Evolutionary conservation across 2,888 invertebrate genomes (phyloP).

Genomic region (Iselma pallidipennis): DNA sequence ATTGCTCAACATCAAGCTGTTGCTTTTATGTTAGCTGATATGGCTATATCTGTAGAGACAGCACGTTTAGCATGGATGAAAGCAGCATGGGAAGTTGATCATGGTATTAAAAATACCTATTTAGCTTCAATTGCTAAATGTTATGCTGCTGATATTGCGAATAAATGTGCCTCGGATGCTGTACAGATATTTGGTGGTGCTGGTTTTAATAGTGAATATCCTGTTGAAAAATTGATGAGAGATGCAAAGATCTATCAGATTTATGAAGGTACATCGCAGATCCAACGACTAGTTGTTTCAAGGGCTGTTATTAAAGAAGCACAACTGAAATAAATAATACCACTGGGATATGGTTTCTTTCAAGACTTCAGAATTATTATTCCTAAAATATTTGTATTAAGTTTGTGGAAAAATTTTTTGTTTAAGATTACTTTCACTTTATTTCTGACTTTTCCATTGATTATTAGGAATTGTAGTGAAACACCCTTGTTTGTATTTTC

Average conservation of each 20-base stretch:
- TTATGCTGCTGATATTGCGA: slow-evolving; percentile 91
- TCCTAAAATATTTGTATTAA: no score
- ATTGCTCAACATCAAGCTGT: slow-evolving; percentile 87
- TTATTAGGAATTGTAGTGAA: no score
- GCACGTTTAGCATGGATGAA: slow-evolving; percentile 84
- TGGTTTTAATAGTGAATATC: slow-evolving; percentile 96
- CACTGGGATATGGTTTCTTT: no score
- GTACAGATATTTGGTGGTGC: slow-evolving; percentile 96
- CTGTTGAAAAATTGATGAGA: slow-evolving; percentile 97
- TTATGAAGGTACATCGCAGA: slow-evolving; percentile 97
- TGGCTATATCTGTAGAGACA: slow-evolving; percentile 90
- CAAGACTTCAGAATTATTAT: no score
- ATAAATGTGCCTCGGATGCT: slow-evolving; percentile 92
- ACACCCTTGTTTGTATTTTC: no score
- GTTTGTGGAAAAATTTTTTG: no score
- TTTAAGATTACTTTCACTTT: no score
- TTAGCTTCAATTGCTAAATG: slow-evolving; percentile 96
- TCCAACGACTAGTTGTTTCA: slow-evolving; percentile 93
- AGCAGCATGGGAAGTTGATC: slow-evolving; percentile 90
- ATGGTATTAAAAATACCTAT: slow-evolving; percentile 74
- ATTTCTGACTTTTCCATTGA: no score
- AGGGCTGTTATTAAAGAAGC: slow-evolving; percentile 64
- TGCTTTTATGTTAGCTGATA: slow-evolving; percentile 93
- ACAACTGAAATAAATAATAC: no score
- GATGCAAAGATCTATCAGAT: slow-evolving; percentile 99